Conservation (phyloP, 2,113 vertebrate species). For the Oncorhynchus keta region DNA sequence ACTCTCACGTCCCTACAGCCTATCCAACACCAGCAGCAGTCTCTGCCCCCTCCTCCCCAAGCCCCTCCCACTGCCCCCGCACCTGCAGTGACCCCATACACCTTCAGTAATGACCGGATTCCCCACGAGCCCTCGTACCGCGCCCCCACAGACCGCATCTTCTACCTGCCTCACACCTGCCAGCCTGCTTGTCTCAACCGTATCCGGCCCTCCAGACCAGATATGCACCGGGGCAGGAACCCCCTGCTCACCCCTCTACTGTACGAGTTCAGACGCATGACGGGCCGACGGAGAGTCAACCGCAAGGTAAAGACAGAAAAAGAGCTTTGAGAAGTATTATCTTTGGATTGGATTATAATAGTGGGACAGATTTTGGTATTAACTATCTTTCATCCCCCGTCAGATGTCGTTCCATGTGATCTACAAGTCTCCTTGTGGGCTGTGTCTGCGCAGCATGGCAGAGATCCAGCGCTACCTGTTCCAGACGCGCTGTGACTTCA, state of each 20-base stretch:
- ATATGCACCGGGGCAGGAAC: conserved; percentile 86
- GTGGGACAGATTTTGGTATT: too few relatives aligned
- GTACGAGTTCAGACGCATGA: conserved; percentile 95
- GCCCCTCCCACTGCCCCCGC: conserved; percentile 14
- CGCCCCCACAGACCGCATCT: conserved; percentile 90
- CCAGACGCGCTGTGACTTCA: conserved; percentile 88
- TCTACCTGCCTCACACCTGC: conserved; percentile 89
- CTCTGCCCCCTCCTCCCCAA: conserved; percentile 19
- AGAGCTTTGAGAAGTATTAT: background rate
- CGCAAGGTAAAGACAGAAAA: conserved; percentile 75
- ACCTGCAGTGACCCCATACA: conserved; percentile 10
- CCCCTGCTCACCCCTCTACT: conserved; percentile 90
- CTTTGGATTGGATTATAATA: background rate
- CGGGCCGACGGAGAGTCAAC: conserved; percentile 87
- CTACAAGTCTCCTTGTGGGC: conserved; percentile 93
- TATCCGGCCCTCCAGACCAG: conserved; percentile 69
- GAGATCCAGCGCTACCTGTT: conserved; percentile 97
- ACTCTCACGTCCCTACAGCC: conserved; percentile 24
- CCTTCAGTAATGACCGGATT: conserved; percentile 71
- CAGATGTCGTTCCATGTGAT: conserved; percentile 95
- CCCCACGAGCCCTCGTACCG: conserved; percentile 86
- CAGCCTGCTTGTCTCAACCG: conserved; percentile 84
- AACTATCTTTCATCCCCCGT: background rate
- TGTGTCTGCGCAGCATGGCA: conserved; percentile 89
- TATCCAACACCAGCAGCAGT: background rate